Conservation (phyloP, 2,888 invertebrate species). For the Drosophila melanocephala region DNA sequence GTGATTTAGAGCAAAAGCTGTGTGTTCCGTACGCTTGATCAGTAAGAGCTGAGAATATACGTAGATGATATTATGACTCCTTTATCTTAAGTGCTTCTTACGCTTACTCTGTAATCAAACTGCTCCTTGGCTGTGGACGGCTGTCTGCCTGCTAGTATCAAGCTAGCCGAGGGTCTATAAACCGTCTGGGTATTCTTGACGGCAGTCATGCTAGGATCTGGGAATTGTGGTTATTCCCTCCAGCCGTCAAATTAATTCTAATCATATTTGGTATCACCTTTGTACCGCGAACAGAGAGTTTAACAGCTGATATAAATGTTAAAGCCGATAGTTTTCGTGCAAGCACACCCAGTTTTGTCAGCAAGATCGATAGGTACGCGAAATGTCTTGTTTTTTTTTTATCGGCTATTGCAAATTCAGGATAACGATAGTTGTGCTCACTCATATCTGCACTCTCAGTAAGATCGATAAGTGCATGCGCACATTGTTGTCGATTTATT, state of each 20-base stretch:
- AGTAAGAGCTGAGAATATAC: constrained; percentile 75
- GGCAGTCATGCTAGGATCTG: constrained; percentile 15
- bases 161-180: constrained; percentile 77
- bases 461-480: constrained; percentile 14
- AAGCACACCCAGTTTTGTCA: neutral
- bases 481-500: constrained; percentile 7
- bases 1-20: constrained; percentile 91
- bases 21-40: constrained; percentile 89
- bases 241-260: neutral
- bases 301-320: constrained; percentile 12
- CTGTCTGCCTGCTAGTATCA: constrained; percentile 66
- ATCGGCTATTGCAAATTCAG: neutral
- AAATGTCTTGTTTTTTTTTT: neutral
- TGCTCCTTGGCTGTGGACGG: constrained; percentile 3
- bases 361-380: constrained; percentile 13
- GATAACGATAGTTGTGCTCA: constrained; percentile 13
- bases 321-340: constrained; percentile 5
- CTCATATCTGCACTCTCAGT: neutral
- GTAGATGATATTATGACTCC: neutral
- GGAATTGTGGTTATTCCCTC: neutral
- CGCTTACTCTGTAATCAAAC: constrained; percentile 69
- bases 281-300: constrained; percentile 33
- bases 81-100: neutral
- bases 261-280: constrained; percentile 47
- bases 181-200: neutral